Evolutionary conservation across 2,888 invertebrate species (phyloP).

Genomic region (Anagyrus pseudococci): DNA sequence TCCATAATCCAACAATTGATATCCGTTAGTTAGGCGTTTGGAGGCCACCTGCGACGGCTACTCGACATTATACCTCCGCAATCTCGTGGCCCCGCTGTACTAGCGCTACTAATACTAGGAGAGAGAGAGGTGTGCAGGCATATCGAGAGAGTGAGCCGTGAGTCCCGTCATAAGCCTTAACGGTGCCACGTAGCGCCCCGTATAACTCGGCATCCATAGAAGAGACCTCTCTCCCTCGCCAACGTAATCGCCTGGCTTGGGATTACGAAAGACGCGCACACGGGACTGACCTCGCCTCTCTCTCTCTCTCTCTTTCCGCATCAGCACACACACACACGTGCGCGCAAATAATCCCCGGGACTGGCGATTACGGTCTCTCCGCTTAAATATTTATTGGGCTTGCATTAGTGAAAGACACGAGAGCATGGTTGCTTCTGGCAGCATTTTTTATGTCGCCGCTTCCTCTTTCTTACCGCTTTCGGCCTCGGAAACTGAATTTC

Average conservation of each 20-base stretch:
- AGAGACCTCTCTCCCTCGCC: conserved; percentile 5
- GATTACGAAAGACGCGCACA: conserved; percentile 56
- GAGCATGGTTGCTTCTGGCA: conserved; percentile 19
- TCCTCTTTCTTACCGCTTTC: too few species aligned
- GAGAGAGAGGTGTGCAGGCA: background rate
- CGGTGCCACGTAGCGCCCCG: conserved; percentile 5
- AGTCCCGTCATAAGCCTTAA: conserved; percentile 26
- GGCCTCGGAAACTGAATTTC: too few species aligned
- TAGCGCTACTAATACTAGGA: too few species aligned
- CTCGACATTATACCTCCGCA: conserved; percentile 10
- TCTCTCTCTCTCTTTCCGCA: too few species aligned
- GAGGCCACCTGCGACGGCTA: too few species aligned
- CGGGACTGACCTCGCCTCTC: too few species aligned
- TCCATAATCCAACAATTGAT: too few species aligned
- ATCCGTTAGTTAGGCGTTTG: too few species aligned
- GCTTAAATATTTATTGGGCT: conserved; percentile 60
- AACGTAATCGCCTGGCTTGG: conserved; percentile 36
- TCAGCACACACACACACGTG: conserved; percentile 41
- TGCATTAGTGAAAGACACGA: conserved; percentile 49
- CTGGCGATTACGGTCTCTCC: conserved; percentile 59
- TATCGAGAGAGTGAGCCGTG: background rate
- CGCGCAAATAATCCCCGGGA: conserved; percentile 52
- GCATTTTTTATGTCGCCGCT: too few species aligned
- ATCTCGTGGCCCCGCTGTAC: conserved; percentile 1
- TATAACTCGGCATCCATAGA: conserved; percentile 31